Conservation (phyloP, 2,113 vertebrate species). For the Macroglossus sobrinus region DNA sequence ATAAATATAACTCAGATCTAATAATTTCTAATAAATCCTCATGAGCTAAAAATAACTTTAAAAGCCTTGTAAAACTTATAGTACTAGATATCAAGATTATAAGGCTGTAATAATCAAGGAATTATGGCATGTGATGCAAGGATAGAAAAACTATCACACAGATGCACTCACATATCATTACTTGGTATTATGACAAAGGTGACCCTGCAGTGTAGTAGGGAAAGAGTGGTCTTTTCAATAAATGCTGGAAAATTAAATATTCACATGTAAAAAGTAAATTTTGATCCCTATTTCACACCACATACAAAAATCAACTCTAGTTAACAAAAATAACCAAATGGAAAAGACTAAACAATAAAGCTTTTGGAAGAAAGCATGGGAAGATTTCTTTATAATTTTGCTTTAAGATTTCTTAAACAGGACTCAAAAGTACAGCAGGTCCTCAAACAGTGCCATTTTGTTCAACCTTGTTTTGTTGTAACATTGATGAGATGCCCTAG, state of each 20-base stretch:
- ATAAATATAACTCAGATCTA: background rate
- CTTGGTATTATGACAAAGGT: background rate
- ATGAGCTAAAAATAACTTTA: constrained; percentile 1
- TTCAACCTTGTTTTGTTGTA: background rate
- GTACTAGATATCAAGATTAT: background rate
- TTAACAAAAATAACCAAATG: background rate
- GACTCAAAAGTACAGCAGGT: background rate
- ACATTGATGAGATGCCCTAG: background rate
- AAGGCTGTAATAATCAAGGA: background rate
- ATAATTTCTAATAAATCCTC: background rate
- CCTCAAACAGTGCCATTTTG: background rate
- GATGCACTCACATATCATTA: background rate
- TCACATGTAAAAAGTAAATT: background rate
- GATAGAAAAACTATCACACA: background rate
- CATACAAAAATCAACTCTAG: background rate
- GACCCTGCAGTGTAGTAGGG: background rate
- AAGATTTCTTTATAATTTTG: background rate
- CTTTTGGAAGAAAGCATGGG: background rate
- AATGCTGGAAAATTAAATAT: background rate
- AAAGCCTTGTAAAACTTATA: background rate
- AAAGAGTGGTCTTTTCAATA: background rate
- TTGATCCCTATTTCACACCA: background rate
- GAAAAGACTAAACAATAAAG: background rate
- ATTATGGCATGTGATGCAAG: background rate
- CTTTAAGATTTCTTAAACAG: background rate